Evolutionary conservation across 2,888 invertebrate genomes (phyloP), one percentile per base, ranked within the genome.

Genomic region (Ectemnius continuus): DNA sequence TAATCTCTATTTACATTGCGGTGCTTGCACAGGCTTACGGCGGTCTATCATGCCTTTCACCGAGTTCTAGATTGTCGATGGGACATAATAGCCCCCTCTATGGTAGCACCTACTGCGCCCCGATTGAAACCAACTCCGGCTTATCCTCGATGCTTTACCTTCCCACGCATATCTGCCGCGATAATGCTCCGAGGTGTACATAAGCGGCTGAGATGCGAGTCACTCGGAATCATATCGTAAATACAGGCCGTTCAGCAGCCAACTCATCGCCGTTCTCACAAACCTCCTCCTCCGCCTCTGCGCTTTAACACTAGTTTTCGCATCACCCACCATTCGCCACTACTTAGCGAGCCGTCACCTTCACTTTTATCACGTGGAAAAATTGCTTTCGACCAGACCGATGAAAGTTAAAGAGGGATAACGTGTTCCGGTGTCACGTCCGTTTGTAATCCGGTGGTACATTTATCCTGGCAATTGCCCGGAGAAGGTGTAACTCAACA

Each of bases 131-230:
- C 46, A 76, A 73, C 62, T 67, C 60, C 16, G 23, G 59, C 75
- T 82, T 82, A 82, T 82, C 83, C 70, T 46, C 65, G 71, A 75
- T 36, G 70, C 80, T 82, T 83, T 82, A 69, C 75, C 82, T 82
- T 82, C 82, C 82, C 80, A 82, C 82, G 83, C 82, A 73, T 80
- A 82, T 79, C 80, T 70, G 67, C 64, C 59, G 59, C 78, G 80
- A 82, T 82, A 82, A 72, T 62, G 65, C 62, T 11, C 58, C 11
- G 48, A 60, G 70, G 61, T 36, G 36, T 61, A 67, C 60, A 70
- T 62, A 69, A 70, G 52, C 61, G 59, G n/a, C 20, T 64, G 71
- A 72, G 63, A 63, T 65, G 65, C 65, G 73, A 56, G 78, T 65
- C 63, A 60, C 61, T 3, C 58, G 45, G 36, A 68, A 45, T 67